Conservation (phyloP, 2,113 vertebrate genomes). For the Stomatorhinus ivindoensis region DNA sequence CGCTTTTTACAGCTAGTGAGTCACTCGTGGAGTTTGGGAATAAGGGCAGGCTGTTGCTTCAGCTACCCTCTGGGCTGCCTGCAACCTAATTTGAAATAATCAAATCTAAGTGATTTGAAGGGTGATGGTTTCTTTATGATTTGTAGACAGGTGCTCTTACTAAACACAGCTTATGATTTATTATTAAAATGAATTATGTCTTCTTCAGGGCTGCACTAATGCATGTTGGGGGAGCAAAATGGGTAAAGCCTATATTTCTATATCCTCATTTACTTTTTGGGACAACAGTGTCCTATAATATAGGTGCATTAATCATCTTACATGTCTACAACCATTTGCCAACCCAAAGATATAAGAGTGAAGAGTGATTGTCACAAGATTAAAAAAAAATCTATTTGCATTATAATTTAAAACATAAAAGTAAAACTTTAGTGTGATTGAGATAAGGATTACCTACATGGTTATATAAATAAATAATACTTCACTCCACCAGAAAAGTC, state of each 20-base stretch:
- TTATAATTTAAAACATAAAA: not conserved
- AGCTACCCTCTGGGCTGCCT: not conserved
- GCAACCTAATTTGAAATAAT: not conserved
- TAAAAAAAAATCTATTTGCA: no score
- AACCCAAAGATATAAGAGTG: not conserved
- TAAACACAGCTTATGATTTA: not conserved
- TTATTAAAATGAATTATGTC: not conserved
- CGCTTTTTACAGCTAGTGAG: not conserved
- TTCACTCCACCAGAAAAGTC: not conserved
- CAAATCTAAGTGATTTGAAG: not conserved
- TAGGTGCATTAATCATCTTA: not conserved
- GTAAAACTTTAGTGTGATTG: not conserved
- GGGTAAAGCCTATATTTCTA: not conserved
- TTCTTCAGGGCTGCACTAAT: not conserved
- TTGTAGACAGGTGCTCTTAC: not conserved
- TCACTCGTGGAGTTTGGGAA: not conserved
- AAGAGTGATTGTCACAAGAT: no score
- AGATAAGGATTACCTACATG: not conserved
- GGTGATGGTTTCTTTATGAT: not conserved
- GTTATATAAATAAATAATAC: not conserved
- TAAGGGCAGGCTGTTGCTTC: not conserved
- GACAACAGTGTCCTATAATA: not conserved
- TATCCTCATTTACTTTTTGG: not conserved
- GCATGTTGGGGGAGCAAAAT: not conserved
- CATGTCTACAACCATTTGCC: not conserved